A percentile compares a stretch with the other conserved stretches of the same genome.
Evolutionary conservation across 2,888 invertebrate genomes (phyloP).

Genomic region (Amorpha juglandis): DNA sequence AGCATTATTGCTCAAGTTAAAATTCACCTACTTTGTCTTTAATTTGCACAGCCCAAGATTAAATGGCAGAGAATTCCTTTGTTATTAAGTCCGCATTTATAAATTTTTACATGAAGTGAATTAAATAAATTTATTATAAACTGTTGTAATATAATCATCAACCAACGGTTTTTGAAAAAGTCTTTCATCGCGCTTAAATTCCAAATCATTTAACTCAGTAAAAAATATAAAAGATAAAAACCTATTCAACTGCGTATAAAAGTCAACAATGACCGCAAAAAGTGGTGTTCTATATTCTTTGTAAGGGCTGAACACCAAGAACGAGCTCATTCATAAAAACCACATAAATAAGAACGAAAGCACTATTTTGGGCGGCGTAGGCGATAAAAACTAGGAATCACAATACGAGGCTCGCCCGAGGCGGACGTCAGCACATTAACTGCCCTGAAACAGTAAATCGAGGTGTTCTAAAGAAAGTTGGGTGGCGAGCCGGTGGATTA

Average conservation of each 20-base stretch:
- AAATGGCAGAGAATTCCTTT: too few relatives aligned
- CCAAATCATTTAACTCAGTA: not conserved
- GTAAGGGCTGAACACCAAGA: conserved; percentile 14
- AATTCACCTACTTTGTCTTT: too few relatives aligned
- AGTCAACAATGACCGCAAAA: not conserved
- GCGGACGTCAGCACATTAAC: conserved; percentile 65
- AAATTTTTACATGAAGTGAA: too few relatives aligned
- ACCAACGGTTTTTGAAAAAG: too few relatives aligned
- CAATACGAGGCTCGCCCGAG: conserved; percentile 52
- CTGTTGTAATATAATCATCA: too few relatives aligned
- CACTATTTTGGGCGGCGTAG: conserved; percentile 11
- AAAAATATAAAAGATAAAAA: not conserved
- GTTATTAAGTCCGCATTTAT: too few relatives aligned
- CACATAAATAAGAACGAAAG: conserved; percentile 30
- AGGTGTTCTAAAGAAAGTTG: conserved; percentile 67
- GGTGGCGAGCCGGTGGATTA: conserved; percentile 57
- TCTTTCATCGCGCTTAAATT: not conserved
- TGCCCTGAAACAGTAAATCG: conserved; percentile 63
- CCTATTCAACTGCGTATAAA: conserved; percentile 4
- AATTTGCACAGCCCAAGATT: too few relatives aligned
- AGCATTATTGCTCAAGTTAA: too few relatives aligned
- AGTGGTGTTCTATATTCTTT: not conserved
- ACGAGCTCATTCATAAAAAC: conserved; percentile 20
- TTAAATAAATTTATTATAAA: too few relatives aligned
- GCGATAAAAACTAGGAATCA: conserved; percentile 40